Evolutionary conservation across 2,113 vertebrate species (phyloP).

Genomic region (Leptobrachium ailaonicum): DNA sequence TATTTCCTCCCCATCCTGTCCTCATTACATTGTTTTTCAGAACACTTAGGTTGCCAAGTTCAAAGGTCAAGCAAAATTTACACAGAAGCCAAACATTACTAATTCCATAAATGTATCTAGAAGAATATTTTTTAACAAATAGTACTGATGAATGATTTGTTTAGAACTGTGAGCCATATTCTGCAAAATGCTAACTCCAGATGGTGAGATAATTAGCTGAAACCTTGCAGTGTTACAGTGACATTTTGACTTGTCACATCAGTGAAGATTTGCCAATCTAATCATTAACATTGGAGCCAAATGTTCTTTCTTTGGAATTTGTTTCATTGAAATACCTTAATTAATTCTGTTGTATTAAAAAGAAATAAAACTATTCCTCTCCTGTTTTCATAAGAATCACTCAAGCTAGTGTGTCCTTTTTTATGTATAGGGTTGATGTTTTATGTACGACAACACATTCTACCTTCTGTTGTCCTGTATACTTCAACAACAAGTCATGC

Average conservation of each 20-base stretch:
- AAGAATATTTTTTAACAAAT: not conserved
- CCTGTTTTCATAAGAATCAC: too few relatives aligned
- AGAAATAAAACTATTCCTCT: too few relatives aligned
- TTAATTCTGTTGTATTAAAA: too few relatives aligned
- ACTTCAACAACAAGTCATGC: too few relatives aligned
- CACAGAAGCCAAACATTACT: not conserved
- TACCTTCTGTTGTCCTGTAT: too few relatives aligned
- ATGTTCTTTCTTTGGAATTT: not conserved
- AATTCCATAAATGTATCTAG: not conserved
- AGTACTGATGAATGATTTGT: not conserved
- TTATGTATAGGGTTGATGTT: too few relatives aligned
- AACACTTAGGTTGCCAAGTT: not conserved
- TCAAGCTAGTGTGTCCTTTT: too few relatives aligned
- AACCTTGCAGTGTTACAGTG: not conserved
- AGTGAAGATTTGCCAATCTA: constrained; percentile 7
- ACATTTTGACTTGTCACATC: constrained; percentile 18
- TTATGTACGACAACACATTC: too few relatives aligned
- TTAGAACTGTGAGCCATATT: not conserved
- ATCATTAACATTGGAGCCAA: not conserved
- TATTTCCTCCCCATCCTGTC: too few relatives aligned
- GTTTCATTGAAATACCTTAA: not conserved
- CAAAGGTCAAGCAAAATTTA: not conserved
- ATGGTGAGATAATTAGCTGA: constrained; percentile 19
- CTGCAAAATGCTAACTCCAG: not conserved
- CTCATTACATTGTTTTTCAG: too few relatives aligned